Evolutionary conservation across 1,140 invertebrate genomes (phyloP), one percentile per base, ranked within the genome.

Genomic region (Drosophila suzukii): DNA sequence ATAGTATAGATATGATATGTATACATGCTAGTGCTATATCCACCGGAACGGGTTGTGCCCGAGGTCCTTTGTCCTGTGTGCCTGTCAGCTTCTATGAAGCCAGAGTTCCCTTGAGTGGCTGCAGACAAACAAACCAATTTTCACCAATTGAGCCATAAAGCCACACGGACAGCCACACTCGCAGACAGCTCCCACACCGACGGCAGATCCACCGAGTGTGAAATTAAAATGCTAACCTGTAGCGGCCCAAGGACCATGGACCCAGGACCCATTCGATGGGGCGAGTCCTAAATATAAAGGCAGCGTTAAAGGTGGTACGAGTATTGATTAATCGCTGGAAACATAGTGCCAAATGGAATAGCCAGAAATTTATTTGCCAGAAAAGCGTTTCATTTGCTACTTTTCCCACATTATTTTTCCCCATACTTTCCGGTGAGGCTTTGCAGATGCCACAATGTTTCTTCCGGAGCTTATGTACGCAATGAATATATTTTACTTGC

Each of bases 191-290:
- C 36, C 38, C 51, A 63, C 71, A 63, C 43, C 73, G 32, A 30
- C 47, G 43, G 41, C 43, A 47, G 15, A 63, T 55, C 77, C 72
- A 71, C 50, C 49, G 62, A 63, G 77, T 75, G 78, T 81, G 46
- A 72, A 76, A 81, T 76, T 81, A 71, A 76, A 81, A 71, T 75
- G 70, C 77, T 67, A 80, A 78, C 67, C 67, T 71, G 65, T 71
- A 71, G 67, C 65, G 51, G 51, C 50, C 34, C 54, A 39, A 62
- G 55, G 55, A 63, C 60, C 68, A 61, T 47, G 55, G 55, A 59
- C 47, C 27, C 41, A 61, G 38, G 53, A 57, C 30, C n/a, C 6
- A 20, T 34, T 7, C 13, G 32, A n/a, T 72, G 68, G 56, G 43
- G 46, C 10, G 73, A 41, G 56, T 60, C 74, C 73, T 75, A 75